A percentile compares a stretch with the other conserved stretches of the same genome.
Evolutionary conservation across 2,888 invertebrate species (phyloP).

Genomic region (Hyposoter didymator): DNA sequence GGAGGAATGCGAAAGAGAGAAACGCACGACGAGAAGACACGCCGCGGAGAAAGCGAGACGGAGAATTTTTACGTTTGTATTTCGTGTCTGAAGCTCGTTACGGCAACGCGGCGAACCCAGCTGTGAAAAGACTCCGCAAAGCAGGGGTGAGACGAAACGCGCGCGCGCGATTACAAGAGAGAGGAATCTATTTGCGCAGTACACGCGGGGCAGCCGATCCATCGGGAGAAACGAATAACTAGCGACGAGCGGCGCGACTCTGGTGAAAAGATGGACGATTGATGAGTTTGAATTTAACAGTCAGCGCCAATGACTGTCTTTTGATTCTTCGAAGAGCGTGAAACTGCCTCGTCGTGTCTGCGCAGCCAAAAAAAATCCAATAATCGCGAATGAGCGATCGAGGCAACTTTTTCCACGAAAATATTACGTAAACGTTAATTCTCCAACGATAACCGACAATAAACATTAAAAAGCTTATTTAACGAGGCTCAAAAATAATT

Average conservation of each 20-base stretch:
- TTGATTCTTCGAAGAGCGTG: conserved; percentile 3
- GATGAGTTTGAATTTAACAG: conserved; percentile 18
- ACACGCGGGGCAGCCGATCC: no score
- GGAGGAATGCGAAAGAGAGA: conserved; percentile 27
- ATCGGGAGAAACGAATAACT: not conserved
- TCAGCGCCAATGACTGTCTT: not conserved
- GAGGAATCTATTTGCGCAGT: conserved; percentile 63
- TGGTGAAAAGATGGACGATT: conserved; percentile 29
- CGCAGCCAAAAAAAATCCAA: not conserved
- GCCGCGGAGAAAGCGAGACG: conserved; percentile 24
- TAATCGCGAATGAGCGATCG: conserved; percentile 1
- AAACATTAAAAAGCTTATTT: conserved; percentile 1
- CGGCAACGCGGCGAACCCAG: conserved; percentile 38
- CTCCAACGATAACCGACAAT: not conserved
- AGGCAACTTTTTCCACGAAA: not conserved
- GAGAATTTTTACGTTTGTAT: conserved; percentile 62
- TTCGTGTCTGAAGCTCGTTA: conserved; percentile 65
- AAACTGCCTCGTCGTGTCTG: not conserved
- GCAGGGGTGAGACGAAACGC: conserved; percentile 43
- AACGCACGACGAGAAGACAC: not conserved
- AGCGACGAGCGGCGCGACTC: conserved; percentile 11
- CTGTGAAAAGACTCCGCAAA: conserved; percentile 25
- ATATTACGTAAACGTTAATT: not conserved
- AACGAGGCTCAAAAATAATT: conserved; percentile 1
- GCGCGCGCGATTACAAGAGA: conserved; percentile 44